Evolutionary conservation across 2,888 invertebrate genomes (phyloP).

Genomic region (Lasioglossum morio): DNA sequence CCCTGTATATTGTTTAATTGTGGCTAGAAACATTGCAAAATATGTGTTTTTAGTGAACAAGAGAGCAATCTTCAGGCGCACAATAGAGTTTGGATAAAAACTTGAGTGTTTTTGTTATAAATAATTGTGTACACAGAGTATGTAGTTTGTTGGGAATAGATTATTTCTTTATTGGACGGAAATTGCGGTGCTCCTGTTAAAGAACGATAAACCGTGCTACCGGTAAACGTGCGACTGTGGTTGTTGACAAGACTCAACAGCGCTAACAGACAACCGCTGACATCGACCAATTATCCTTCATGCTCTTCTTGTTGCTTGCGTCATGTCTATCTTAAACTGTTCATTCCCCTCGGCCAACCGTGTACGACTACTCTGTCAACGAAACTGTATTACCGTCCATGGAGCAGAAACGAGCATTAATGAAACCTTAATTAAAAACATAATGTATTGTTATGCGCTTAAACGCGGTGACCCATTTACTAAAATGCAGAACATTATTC

Average conservation of each 20-base stretch:
- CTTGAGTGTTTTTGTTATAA: background rate
- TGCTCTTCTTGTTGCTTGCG: background rate
- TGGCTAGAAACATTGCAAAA: too few relatives aligned
- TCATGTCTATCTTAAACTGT: background rate
- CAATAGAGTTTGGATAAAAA: background rate
- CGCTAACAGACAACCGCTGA: background rate
- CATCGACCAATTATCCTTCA: constrained; percentile 8
- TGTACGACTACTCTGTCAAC: background rate
- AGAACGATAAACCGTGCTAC: background rate
- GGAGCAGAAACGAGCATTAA: background rate
- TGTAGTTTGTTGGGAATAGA: background rate
- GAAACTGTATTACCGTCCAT: background rate
- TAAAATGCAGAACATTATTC: background rate
- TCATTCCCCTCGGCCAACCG: background rate
- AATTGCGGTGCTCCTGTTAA: background rate
- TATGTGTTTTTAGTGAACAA: too few relatives aligned
- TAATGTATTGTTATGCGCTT: background rate
- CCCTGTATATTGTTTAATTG: too few relatives aligned
- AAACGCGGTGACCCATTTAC: background rate
- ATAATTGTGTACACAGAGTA: background rate
- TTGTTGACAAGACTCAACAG: constrained; percentile 9
- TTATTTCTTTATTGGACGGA: background rate
- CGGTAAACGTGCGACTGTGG: background rate
- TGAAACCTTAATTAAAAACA: background rate
- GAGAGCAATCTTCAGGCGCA: too few relatives aligned